Evolutionary conservation across 2,888 invertebrate species (phyloP).

Genomic region (Agapostemon virescens): DNA sequence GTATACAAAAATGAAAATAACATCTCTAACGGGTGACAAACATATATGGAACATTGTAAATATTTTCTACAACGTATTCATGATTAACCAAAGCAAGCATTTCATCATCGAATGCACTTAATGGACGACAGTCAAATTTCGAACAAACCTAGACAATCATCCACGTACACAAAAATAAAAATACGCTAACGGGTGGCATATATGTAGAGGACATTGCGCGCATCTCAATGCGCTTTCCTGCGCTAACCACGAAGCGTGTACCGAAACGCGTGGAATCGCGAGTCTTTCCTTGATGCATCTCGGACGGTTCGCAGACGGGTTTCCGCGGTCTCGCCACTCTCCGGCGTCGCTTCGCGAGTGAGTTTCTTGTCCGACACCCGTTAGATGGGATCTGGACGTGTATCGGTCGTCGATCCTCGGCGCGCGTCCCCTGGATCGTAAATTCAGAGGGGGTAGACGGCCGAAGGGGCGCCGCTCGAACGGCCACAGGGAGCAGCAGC

Average conservation of each 20-base stretch:
- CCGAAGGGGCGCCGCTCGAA: constrained; percentile 39
- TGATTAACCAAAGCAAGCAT: too few species aligned
- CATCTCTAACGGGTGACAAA: too few species aligned
- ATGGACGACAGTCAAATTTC: too few species aligned
- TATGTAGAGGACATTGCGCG: too few species aligned
- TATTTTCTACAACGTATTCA: too few species aligned
- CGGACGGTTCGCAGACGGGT: neutral
- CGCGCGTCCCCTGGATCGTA: constrained; percentile 69
- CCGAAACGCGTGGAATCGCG: neutral
- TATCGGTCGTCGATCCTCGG: constrained; percentile 72
- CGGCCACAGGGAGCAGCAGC: neutral
- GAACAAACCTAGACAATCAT: too few species aligned
- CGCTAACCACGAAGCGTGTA: neutral
- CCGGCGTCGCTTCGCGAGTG: constrained; percentile 57
- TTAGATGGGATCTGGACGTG: constrained; percentile 67
- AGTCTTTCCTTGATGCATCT: neutral
- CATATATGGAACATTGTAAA: too few species aligned
- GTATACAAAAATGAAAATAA: too few species aligned
- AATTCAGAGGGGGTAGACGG: constrained; percentile 68
- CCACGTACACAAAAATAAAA: too few species aligned
- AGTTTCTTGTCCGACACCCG: constrained; percentile 69
- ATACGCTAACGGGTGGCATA: too few species aligned
- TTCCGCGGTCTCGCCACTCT: constrained; percentile 6
- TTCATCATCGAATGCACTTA: too few species aligned
- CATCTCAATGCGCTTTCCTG: neutral